Percentiles rank a stretch among this genome's conserved stretches.
Conservation (phyloP, 2,888 invertebrate species). For the Harpalus rufipes region DNA sequence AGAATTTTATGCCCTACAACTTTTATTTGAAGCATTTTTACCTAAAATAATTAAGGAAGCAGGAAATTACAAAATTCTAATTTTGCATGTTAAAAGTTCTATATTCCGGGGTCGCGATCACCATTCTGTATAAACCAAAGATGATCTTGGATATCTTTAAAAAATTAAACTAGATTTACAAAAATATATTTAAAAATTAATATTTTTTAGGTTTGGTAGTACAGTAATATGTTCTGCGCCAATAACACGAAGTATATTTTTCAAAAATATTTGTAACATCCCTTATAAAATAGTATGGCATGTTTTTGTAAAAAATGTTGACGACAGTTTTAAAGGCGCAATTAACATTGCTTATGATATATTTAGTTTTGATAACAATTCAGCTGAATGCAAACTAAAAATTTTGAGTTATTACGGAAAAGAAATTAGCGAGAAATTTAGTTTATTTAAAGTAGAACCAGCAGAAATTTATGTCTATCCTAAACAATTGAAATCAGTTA, state of each 20-base stretch:
- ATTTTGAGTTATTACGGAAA: constrained; percentile 31
- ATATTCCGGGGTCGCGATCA: no score
- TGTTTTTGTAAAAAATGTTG: constrained; percentile 8
- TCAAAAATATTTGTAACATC: constrained; percentile 24
- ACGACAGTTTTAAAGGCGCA: constrained; percentile 9
- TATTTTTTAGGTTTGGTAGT: constrained; percentile 2
- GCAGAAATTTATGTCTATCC: constrained; percentile 30
- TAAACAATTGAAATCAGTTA: constrained; percentile 12
- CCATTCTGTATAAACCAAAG: no score
- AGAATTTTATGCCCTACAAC: no score
- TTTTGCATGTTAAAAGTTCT: no score
- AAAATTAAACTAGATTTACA: no score
- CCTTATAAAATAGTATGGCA: constrained; percentile 44
- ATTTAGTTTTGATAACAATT: constrained; percentile 13
- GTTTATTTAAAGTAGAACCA: constrained; percentile 27
- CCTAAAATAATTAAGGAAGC: no score
- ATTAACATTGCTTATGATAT: constrained; percentile 30
- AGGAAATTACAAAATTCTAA: no score
- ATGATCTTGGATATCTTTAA: no score
- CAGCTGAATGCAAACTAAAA: constrained; percentile 19
- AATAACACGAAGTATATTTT: neutral
- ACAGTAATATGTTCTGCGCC: neutral
- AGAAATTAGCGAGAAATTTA: neutral
- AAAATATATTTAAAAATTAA: neutral
- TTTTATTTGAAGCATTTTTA: no score